These are phyloP conservation scores for honey bee (Apis mellifera) DNA, from an alignment of 1,140 invertebrate species.

Conservation along the genomic window DNA sequence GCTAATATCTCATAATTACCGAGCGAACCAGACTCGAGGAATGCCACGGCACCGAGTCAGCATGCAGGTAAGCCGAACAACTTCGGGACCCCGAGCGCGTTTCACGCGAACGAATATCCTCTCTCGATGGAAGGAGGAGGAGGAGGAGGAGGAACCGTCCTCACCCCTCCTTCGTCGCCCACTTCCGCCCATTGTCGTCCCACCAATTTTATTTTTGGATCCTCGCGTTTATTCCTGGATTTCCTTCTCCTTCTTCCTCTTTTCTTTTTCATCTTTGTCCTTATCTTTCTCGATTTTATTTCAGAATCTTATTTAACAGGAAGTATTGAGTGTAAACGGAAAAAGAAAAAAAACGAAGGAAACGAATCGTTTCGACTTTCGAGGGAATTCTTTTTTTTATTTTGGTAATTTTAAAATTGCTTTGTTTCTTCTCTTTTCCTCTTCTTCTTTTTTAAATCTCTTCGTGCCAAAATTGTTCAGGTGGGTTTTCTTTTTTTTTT, in stretches of 20 bases:
- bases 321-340: too few species aligned
- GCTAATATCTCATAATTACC: constrained; percentile 76
- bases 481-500: too few species aligned
- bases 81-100: constrained; percentile 17
- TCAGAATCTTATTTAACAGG: too few species aligned
- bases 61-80: constrained; percentile 60
- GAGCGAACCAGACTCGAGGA: constrained; percentile 66
- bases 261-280: neutral
- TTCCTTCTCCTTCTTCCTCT: neutral
- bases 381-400: too few species aligned
- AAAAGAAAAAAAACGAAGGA: too few species aligned
- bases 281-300: too few species aligned
- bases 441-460: too few species aligned
- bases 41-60: constrained; percentile 64
- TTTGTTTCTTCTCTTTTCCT: too few species aligned
- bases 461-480: too few species aligned
- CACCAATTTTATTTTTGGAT: neutral
- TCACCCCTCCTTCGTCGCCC: neutral
- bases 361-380: too few species aligned
- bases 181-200: neutral
- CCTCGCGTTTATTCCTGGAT: neutral
- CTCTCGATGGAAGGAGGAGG: neutral
- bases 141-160: too few species aligned
- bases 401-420: too few species aligned
- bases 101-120: constrained; percentile 18